phyloP scores from a whole-genome alignment of 1,140 invertebrate genomes.

The Zelostemma sp. region DNA sequence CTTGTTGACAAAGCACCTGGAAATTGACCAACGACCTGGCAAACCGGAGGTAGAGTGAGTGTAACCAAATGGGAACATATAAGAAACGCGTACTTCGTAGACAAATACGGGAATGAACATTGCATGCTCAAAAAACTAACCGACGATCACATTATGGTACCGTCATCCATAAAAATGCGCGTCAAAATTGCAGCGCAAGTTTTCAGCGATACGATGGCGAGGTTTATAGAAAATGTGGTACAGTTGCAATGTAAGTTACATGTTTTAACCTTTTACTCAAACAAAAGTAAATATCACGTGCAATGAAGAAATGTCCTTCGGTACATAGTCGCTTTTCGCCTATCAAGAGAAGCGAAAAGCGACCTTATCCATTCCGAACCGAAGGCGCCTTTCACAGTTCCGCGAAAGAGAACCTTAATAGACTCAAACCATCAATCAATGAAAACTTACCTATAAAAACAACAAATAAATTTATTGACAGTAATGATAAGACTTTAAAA shows the following conservation, averaged over 20 bases:
- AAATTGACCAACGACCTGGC: background rate
- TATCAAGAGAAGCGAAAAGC: too few species aligned
- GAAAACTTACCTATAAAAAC: too few species aligned
- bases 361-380: too few species aligned
- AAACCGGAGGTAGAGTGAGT: background rate
- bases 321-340: too few species aligned
- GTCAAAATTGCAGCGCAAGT: background rate
- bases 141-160: background rate
- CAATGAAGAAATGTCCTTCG: too few species aligned
- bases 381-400: too few species aligned
- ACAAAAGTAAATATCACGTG: too few species aligned
- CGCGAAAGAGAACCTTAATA: too few species aligned
- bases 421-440: too few species aligned
- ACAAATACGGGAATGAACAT: constrained; percentile 4
- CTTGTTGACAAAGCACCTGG: constrained; percentile 11
- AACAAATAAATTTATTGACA: too few species aligned
- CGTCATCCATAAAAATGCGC: background rate
- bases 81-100: constrained; percentile 6
- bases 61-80: constrained; percentile 8
- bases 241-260: background rate
- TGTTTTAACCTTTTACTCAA: background rate
- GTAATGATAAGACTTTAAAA: too few species aligned
- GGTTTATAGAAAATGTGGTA: background rate
- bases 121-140: background rate
- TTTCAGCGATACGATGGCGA: background rate